Conservation (phyloP, 2,113 vertebrate genomes). For the Lepus americanus region DNA sequence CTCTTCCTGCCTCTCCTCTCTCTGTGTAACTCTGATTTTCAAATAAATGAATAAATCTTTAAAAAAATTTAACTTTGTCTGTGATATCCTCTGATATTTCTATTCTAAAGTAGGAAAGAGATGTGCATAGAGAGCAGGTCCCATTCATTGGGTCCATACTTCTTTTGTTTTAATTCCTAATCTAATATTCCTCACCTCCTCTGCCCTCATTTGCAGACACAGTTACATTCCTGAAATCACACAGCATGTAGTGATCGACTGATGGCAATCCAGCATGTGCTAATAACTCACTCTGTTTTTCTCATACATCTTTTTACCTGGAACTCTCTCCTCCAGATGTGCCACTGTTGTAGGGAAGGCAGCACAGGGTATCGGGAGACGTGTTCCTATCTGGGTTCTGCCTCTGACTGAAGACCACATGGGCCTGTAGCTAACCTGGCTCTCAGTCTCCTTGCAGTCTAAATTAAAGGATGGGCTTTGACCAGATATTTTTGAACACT, state of each 20-base stretch:
- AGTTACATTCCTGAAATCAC: neutral
- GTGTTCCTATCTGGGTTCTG: neutral
- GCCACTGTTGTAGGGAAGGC: neutral
- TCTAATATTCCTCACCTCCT: neutral
- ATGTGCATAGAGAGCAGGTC: neutral
- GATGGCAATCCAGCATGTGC: neutral
- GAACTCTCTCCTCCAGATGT: neutral
- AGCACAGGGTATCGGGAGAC: neutral
- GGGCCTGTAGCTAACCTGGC: neutral
- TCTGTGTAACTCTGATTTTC: too few relatives aligned
- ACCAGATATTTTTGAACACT: neutral
- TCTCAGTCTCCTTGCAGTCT: neutral
- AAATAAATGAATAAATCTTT: too few relatives aligned
- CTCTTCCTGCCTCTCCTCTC: too few relatives aligned
- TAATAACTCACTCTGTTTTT: neutral
- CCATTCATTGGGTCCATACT: neutral
- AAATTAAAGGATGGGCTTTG: neutral
- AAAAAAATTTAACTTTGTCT: neutral
- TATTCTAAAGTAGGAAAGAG: neutral
- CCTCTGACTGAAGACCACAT: neutral
- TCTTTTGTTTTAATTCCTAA: slow-evolving; percentile 10
- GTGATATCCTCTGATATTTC: slow-evolving; percentile 9
- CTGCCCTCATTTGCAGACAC: neutral
- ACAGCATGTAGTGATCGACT: neutral
- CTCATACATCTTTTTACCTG: neutral